phyloP scores from a whole-genome alignment of 1,140 invertebrate species.

The Psix sp. region DNA sequence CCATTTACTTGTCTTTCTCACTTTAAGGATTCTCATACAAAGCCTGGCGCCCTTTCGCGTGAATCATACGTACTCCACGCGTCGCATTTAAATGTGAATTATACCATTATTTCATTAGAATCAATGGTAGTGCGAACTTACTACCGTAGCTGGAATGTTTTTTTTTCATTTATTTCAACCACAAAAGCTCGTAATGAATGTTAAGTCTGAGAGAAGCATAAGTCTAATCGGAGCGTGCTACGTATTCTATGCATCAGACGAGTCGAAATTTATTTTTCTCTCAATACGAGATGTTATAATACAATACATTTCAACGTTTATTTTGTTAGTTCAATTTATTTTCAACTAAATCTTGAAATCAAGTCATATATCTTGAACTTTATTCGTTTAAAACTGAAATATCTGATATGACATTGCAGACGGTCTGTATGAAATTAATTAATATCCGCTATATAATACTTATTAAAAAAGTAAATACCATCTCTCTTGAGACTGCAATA shows the following conservation, averaged over 20 bases:
- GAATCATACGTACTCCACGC: constrained; percentile 14
- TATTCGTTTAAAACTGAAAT: constrained; percentile 10
- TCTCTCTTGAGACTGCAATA: constrained; percentile 2
- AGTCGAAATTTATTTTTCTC: too few relatives aligned
- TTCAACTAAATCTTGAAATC: constrained; percentile 19
- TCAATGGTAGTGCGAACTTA: constrained; percentile 4
- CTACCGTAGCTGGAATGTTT: constrained; percentile 29
- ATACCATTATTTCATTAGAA: constrained; percentile 31
- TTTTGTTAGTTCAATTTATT: constrained; percentile 47
- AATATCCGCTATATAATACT: constrained; percentile 17
- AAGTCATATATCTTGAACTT: constrained; percentile 38
- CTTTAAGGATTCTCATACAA: constrained; percentile 35
- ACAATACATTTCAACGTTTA: constrained; percentile 17
- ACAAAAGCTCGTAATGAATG: constrained; percentile 10
- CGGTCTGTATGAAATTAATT: constrained; percentile 28
- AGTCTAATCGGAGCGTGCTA: too few relatives aligned
- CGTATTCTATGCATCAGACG: too few relatives aligned
- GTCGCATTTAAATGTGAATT: constrained; percentile 26
- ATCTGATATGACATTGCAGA: constrained; percentile 12
- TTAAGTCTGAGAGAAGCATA: too few relatives aligned
- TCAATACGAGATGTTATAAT: too few relatives aligned
- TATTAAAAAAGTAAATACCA: constrained; percentile 29
- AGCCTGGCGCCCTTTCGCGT: not conserved
- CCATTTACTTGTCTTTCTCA: constrained; percentile 50
- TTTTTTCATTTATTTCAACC: constrained; percentile 7